Percentiles rank a stretch among this genome's conserved stretches.
Conservation (phyloP, 2,888 invertebrate species). For the Cancer borealis region DNA sequence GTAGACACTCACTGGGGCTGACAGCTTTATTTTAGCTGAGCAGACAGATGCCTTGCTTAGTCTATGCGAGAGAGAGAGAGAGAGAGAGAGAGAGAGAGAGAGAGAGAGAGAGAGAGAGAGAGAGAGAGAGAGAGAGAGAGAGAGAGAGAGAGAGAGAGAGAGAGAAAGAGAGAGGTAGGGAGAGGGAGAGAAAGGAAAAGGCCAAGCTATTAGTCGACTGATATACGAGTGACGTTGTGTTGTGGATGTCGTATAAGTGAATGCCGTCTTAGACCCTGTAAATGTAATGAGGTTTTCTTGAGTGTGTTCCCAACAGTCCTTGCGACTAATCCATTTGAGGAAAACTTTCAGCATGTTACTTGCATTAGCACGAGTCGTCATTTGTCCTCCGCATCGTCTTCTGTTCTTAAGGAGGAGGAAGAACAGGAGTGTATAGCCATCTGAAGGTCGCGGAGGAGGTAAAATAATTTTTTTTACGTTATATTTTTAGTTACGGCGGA, state of each 20-base stretch:
- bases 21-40: conserved; percentile 28
- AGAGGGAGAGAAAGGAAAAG: conserved; percentile 35
- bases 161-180: not conserved
- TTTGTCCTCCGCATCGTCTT: not conserved
- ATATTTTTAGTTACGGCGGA: not conserved
- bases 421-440: not conserved
- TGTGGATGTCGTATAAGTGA: conserved; percentile 5
- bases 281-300: not conserved
- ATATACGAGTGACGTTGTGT: not conserved
- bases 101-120: conserved; percentile 28
- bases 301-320: not conserved
- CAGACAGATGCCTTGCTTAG: conserved; percentile 17
- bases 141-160: conserved; percentile 28
- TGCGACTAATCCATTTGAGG: not conserved
- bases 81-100: conserved; percentile 6
- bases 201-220: not conserved
- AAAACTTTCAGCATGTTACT: not conserved
- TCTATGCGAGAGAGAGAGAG: not conserved
- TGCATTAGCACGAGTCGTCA: not conserved
- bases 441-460: not conserved
- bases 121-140: conserved; percentile 15
- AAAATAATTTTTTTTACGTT: not conserved
- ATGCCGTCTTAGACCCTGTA: not conserved
- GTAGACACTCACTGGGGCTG: not conserved
- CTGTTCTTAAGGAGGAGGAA: not conserved